phyloP scores from a whole-genome alignment of 2,797 vertebrate genomes.

The Brachyrhaphis roseni region DNA sequence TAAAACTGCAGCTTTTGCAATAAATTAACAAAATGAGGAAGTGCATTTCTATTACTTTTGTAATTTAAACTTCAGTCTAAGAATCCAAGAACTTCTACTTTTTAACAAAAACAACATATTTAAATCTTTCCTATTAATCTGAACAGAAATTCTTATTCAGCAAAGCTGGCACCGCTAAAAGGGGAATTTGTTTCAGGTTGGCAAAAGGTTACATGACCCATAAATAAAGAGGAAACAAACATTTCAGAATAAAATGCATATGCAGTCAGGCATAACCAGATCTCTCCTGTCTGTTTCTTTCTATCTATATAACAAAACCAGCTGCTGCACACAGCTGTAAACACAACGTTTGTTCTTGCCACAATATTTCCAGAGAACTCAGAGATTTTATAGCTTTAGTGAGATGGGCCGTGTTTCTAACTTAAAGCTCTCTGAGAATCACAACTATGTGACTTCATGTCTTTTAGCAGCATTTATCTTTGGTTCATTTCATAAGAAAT shows the following conservation, averaged over 20 bases:
- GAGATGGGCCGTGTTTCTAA: neutral
- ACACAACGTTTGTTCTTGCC: neutral
- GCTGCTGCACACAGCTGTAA: neutral
- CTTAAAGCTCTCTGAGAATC: neutral
- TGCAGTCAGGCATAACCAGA: slow-evolving; percentile 27
- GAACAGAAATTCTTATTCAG: neutral
- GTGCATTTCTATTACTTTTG: neutral
- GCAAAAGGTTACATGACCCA: neutral
- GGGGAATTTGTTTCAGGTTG: neutral
- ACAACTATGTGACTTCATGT: neutral
- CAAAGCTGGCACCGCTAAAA: neutral
- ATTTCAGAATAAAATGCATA: slow-evolving; percentile 30
- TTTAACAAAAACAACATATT: neutral
- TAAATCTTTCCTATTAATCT: neutral
- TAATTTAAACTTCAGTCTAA: neutral
- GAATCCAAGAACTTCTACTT: neutral
- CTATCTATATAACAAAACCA: neutral
- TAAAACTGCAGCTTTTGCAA: neutral
- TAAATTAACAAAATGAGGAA: neutral
- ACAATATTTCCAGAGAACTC: neutral
- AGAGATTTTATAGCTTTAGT: neutral
- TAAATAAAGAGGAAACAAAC: slow-evolving; percentile 18
- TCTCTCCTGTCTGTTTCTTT: neutral
- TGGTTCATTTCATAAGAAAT: neutral
- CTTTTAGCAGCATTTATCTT: neutral